Conservation (phyloP, 2,888 invertebrate genomes). For the Zaprionus obscuricornis region DNA sequence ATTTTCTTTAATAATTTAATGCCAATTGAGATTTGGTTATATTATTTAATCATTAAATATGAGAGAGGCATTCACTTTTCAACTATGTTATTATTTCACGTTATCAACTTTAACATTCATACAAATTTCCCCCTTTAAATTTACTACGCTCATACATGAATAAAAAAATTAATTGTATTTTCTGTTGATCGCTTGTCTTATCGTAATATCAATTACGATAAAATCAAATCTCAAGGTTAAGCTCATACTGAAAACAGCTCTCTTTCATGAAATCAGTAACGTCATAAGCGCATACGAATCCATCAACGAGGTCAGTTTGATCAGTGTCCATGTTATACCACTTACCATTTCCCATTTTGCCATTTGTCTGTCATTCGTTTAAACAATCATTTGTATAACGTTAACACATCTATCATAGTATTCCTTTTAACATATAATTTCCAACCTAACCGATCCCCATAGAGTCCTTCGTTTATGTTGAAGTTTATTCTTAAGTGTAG, state of each 20-base stretch:
- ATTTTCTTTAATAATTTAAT: background rate
- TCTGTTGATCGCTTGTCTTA: constrained; percentile 55
- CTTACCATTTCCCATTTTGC: constrained; percentile 1
- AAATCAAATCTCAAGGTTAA: constrained; percentile 69
- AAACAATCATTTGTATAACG: constrained; percentile 26
- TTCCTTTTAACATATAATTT: too few species aligned
- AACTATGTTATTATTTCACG: constrained; percentile 29
- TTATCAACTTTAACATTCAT: constrained; percentile 41
- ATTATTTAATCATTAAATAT: too few species aligned
- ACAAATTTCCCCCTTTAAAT: constrained; percentile 29
- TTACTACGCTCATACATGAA: constrained; percentile 26
- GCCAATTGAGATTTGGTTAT: background rate
- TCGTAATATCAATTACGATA: constrained; percentile 41
- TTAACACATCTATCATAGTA: too few species aligned
- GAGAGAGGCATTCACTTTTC: constrained; percentile 60
- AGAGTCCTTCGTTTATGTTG: constrained; percentile 41
- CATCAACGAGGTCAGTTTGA: constrained; percentile 73
- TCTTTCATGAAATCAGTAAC: constrained; percentile 79
- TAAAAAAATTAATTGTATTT: constrained; percentile 42
- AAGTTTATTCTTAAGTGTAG: constrained; percentile 30
- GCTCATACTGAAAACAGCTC: constrained; percentile 80
- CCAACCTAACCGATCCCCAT: constrained; percentile 8
- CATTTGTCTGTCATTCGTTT: constrained; percentile 29
- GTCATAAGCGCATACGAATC: constrained; percentile 71
- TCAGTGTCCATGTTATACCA: constrained; percentile 54